A percentile compares a stretch with the other conserved stretches of the same genome.
Evolutionary conservation across 1,140 invertebrate genomes (phyloP).

Genomic region (Alviniconcha marisindica): DNA sequence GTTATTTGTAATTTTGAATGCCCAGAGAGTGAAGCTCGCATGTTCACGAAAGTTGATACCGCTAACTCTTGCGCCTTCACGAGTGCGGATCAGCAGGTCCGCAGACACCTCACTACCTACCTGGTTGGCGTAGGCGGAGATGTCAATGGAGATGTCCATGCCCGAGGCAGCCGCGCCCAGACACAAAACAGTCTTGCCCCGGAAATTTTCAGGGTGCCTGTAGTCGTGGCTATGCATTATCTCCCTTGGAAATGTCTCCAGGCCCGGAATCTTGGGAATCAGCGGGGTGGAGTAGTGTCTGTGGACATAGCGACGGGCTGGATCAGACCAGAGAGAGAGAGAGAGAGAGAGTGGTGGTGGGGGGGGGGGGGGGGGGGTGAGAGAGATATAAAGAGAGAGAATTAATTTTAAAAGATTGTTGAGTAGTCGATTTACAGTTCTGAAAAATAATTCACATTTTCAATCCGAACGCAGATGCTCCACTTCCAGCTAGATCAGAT

Average conservation of each 20-base stretch:
- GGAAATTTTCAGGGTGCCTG: slow-evolving; percentile 83
- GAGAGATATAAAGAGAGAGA: too few relatives aligned
- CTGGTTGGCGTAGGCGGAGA: slow-evolving; percentile 77
- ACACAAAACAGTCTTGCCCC: slow-evolving; percentile 83
- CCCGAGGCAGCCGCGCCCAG: slow-evolving; percentile 92
- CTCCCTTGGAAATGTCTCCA: slow-evolving; percentile 86
- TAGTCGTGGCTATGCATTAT: slow-evolving; percentile 92
- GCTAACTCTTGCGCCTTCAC: too few relatives aligned
- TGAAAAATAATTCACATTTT: too few relatives aligned
- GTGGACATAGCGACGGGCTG: slow-evolving; percentile 47
- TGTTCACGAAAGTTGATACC: too few relatives aligned
- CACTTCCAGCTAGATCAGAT: too few relatives aligned
- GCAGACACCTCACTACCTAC: not conserved
- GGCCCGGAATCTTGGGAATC: slow-evolving; percentile 81
- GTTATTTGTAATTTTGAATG: too few relatives aligned
- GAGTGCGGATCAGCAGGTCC: not conserved
- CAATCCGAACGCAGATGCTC: too few relatives aligned
- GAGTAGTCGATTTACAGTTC: too few relatives aligned
- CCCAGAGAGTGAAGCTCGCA: too few relatives aligned
- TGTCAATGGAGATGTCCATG: slow-evolving; percentile 87
- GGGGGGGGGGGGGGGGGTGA: not conserved
- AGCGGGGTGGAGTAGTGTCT: slow-evolving; percentile 83
- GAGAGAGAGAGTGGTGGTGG: not conserved
- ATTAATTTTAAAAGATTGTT: too few relatives aligned
- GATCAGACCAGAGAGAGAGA: not conserved